A percentile compares a stretch with the other conserved stretches of the same genome.
These are phyloP conservation scores for Bursaphelenchus okinawaensis DNA, from an alignment of 2,888 invertebrate species.

Conservation along the genomic window DNA sequence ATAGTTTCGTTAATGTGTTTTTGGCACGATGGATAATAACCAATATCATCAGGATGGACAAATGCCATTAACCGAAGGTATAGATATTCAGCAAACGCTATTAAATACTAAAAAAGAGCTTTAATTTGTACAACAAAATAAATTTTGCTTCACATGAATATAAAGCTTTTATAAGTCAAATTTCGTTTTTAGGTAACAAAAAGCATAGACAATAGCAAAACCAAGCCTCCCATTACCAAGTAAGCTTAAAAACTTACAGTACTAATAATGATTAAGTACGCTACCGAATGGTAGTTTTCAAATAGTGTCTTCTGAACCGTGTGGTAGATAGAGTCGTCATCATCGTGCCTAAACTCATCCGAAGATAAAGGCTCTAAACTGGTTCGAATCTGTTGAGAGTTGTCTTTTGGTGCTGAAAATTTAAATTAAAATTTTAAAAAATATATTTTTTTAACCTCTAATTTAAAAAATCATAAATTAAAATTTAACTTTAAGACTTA, in stretches of 20 bases:
- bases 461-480: too few species aligned
- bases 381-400: too few species aligned
- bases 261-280: constrained; percentile 42
- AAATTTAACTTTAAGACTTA: too few species aligned
- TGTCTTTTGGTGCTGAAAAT: too few species aligned
- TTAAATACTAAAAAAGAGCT: constrained; percentile 39
- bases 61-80: constrained; percentile 45
- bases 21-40: constrained; percentile 40
- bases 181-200: too few species aligned
- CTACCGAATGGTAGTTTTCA: constrained; percentile 44
- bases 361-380: neutral
- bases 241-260: constrained; percentile 27
- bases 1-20: constrained; percentile 36
- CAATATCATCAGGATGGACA: constrained; percentile 36
- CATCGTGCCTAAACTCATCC: neutral
- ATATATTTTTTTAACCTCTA: too few species aligned
- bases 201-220: too few species aligned
- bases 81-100: constrained; percentile 47
- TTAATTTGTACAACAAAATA: neutral
- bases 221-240: neutral
- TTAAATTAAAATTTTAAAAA: too few species aligned
- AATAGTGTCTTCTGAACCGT: constrained; percentile 21
- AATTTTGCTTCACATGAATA: neutral
- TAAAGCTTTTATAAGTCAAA: too few species aligned
- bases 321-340: constrained; percentile 4